Percentiles rank a stretch among this genome's conserved stretches.
Evolutionary conservation across 2,113 vertebrate species (phyloP).

Genomic region (Lycocorax pyrrhopterus): DNA sequence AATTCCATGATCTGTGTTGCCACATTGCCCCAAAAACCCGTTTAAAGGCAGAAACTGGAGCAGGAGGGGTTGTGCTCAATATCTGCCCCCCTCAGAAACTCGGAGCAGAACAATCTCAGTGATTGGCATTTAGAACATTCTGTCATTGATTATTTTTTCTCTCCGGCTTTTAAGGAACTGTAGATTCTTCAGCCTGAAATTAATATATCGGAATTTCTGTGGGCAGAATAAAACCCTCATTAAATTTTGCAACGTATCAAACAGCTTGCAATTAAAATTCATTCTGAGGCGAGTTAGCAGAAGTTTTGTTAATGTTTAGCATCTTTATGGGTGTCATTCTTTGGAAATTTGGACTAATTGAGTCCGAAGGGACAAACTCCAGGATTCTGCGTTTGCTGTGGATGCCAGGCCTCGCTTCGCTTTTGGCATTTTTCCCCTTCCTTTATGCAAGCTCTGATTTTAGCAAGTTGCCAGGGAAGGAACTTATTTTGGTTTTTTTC

Average conservation of each 20-base stretch:
- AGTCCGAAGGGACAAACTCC: slow-evolving; percentile 71
- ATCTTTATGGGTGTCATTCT: slow-evolving; percentile 59
- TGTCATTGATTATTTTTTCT: neutral
- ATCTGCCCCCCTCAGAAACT: neutral
- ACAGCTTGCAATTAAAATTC: slow-evolving; percentile 42
- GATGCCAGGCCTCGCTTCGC: slow-evolving; percentile 15
- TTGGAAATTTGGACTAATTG: slow-evolving; percentile 75
- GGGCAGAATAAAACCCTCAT: neutral
- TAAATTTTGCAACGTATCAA: neutral
- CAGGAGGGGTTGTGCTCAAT: neutral
- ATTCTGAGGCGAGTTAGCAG: slow-evolving; percentile 37
- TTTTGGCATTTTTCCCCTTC: slow-evolving; percentile 24
- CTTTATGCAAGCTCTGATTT: neutral
- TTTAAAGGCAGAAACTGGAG: neutral
- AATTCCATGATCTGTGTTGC: neutral
- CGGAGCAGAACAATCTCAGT: neutral
- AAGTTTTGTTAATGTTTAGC: slow-evolving; percentile 66
- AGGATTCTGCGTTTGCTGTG: slow-evolving; percentile 45
- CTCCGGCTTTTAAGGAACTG: neutral
- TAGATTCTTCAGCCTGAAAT: neutral
- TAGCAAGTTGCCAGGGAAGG: neutral
- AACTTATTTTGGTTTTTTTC: neutral
- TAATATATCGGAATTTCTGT: neutral
- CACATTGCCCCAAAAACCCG: fast-evolving
- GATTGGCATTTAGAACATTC: neutral